Evolutionary conservation across 2,113 vertebrate species (phyloP), one percentile per base, ranked within the genome.

Genomic region (Furnarius figulus): DNA sequence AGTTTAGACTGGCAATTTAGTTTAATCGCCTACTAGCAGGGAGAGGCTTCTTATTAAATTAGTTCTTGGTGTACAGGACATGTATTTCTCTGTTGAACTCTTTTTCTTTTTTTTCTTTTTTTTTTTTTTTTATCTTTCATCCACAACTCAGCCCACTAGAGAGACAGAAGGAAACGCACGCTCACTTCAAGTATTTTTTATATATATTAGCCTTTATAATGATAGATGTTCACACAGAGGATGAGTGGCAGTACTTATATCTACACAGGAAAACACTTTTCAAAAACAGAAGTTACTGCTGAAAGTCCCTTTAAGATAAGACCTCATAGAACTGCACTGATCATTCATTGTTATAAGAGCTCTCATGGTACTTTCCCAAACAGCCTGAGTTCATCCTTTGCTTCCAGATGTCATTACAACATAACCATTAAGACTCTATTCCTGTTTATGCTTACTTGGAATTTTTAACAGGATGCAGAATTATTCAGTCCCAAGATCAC

Each of bases 1-100:
- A 98, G 85, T 98, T 98, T 97, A 98, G 97, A 97, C 93, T 97
- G 93, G 95, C 97, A 98, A 98, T 98, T 98, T 98, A 96, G 96
- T 97, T 98, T 98, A 98, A 98, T 98, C 90, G 3, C 94, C 91
- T 90, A 89, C 96, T 95, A 97, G 75, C 91, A 96, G 89, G 56
- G 59, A 97, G 80, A 97, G 70, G 39, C 39, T 97, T 95, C 88
- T 98, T 98, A 98, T 97, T 98, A 95, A 97, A 97, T 97, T 97
- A 97, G 89, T 91, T 97, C 66, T 85, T 78, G 71, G 55, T 87
- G 89, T 94, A 96, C 44, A 94, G 83, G 85, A 95, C 82, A 87
- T 75, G 46, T n/a, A 78, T 96, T 97, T 92, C 80, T 94, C 87
- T 76, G 82, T 88, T 90, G 90, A 93, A 50, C 31, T 95, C 70